Percentiles rank a stretch among this genome's conserved stretches.
These are phyloP conservation scores for Pelobates fuscus DNA, from an alignment of 2,113 vertebrate genomes.

Conservation along the genomic window DNA sequence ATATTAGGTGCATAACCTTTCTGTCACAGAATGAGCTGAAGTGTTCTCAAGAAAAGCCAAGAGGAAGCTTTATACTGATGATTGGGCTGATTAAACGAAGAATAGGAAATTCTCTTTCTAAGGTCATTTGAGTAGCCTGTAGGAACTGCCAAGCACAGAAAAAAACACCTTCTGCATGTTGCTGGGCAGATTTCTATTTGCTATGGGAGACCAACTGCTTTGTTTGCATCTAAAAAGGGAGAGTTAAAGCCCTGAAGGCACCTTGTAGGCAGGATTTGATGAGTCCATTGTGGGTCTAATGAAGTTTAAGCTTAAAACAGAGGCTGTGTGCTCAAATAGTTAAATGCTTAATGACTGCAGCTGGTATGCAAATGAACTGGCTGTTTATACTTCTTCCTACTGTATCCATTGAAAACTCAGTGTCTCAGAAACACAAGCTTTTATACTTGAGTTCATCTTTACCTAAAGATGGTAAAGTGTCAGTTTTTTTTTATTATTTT, in stretches of 20 bases:
- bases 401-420: neutral
- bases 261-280: neutral
- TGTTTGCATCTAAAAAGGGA: conserved; percentile 6
- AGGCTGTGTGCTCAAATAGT: neutral
- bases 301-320: neutral
- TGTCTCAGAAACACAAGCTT: too few relatives aligned
- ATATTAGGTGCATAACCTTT: neutral
- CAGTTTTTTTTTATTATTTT: too few relatives aligned
- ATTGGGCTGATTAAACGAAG: neutral
- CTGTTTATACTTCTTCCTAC: neutral
- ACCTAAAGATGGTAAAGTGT: too few relatives aligned
- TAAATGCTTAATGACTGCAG: conserved; percentile 1
- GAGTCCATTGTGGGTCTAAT: neutral
- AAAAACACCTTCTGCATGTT: neutral
- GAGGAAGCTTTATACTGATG: neutral
- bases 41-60: neutral
- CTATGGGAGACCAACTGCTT: conserved; percentile 16
- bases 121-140: conserved; percentile 9
- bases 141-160: conserved; percentile 7
- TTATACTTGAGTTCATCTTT: too few relatives aligned
- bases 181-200: conserved; percentile 16
- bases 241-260: conserved; percentile 19
- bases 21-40: neutral
- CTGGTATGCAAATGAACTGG: conserved; percentile 11
- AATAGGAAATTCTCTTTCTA: neutral